Base-by-base conservation (phyloP, 2,888 invertebrate genomes). In the Phyto melanocephala region DNA sequence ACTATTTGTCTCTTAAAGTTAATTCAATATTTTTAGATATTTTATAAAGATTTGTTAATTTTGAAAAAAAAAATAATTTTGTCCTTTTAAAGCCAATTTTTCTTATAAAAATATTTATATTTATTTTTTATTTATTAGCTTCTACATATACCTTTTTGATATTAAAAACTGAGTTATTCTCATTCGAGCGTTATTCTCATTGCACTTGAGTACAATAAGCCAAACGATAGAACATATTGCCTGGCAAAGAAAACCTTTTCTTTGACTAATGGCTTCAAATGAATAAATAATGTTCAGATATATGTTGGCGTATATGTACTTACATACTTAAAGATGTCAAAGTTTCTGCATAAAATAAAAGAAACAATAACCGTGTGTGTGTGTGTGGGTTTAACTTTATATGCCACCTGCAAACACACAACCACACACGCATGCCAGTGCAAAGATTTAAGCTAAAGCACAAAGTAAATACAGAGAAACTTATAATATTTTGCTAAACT, bases 251-350 rank as follows among this genome's bases (percentile, higher is more conserved):
- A 47, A 70, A 78, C 74, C 56, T 75, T 78, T 78, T 42, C 52
- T 45, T 56, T 45, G 35, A 52, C 72, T 81, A 78, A 81, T 78
- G 68, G 65, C 33, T 78, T 81, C 52, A 65, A 78, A 75, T 81
- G 78, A 78, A 81, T 81, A 81, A 74, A 78, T 81, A 70, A 81
- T 81, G 50, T 11, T 42, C 56, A 35, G 33, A 10, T 24, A 35
- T n/a, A 47, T 17, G 37, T 40, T 22, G 7, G 13, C 15, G 33
- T 15, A 24, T 37, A 37, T 54, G 58, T n/a, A 20, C 13, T 20
- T 33, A 7, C 20, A 17, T 52, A 17, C 7, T 10, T 42, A 5
- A n/a, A 37, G 22, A 54, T 54, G 63, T 56, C 33, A 63, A 62
- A 65, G 28, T 33, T 56, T 13, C 8, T 22, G 22, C 22, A 65